Conservation (phyloP, 2,797 vertebrate genomes). For the Hipposideros larvatus region DNA sequence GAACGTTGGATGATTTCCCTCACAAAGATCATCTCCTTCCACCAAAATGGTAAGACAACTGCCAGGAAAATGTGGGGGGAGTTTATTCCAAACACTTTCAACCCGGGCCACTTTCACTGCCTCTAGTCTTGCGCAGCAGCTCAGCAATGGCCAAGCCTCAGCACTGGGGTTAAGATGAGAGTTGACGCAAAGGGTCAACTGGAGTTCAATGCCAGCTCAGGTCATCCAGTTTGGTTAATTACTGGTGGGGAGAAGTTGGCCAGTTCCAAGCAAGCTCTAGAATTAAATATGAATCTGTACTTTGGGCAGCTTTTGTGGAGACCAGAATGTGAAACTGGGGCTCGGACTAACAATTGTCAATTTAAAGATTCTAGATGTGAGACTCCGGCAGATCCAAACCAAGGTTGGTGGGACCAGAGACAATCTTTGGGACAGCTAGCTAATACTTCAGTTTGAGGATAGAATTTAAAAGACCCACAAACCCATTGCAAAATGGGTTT, state of each 20-base stretch:
- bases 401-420: neutral
- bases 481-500: conserved; percentile 6
- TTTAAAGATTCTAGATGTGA: neutral
- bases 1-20: neutral
- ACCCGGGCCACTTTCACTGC: neutral
- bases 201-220: neutral
- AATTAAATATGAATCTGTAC: neutral
- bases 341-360: neutral
- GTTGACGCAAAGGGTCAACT: neutral
- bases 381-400: neutral
- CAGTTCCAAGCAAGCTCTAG: neutral
- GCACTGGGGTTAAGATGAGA: neutral
- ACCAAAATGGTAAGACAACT: neutral
- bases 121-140: neutral
- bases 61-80: neutral
- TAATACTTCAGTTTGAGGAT: neutral
- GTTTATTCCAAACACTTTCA: neutral
- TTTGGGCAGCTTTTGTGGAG: neutral
- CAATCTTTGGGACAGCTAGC: neutral
- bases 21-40: conserved; percentile 5
- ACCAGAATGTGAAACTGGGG: neutral
- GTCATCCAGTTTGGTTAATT: neutral
- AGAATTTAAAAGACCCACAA: conserved; percentile 12
- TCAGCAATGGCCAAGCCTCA: neutral
- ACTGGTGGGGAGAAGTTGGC: neutral